Evolutionary conservation across 1,140 invertebrate species (phyloP).

Genomic region (Antheraea mylitta): DNA sequence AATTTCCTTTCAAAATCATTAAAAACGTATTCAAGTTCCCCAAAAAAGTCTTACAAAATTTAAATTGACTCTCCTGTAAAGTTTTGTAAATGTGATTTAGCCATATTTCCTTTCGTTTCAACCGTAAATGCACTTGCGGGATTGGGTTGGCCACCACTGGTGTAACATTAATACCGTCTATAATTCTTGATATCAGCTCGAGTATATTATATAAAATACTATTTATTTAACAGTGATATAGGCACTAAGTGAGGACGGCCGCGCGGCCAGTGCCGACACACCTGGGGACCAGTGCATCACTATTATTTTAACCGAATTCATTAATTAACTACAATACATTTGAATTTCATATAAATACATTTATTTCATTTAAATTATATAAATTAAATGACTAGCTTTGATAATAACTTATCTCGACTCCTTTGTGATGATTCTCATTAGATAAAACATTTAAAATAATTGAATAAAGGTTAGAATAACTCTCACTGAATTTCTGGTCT

Average conservation of each 20-base stretch:
- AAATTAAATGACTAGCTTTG: neutral
- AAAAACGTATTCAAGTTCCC: too few species aligned
- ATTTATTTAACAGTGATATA: slow-evolving; percentile 17
- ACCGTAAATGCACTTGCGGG: too few species aligned
- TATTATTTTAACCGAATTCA: neutral
- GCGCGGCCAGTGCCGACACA: slow-evolving; percentile 38
- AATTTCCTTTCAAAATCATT: too few species aligned
- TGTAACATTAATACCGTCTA: too few species aligned
- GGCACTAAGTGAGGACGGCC: slow-evolving; percentile 55
- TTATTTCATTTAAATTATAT: neutral
- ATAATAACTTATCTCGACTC: neutral
- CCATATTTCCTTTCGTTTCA: too few species aligned
- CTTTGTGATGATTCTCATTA: neutral
- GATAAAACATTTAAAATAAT: too few species aligned
- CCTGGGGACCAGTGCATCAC: slow-evolving; percentile 26
- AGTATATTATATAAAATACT: neutral
- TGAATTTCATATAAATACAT: neutral
- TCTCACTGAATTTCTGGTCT: slow-evolving; percentile 29
- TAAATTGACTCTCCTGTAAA: too few species aligned
- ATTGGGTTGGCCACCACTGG: too few species aligned
- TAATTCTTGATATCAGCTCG: too few species aligned
- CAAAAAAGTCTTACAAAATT: too few species aligned
- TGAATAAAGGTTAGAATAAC: neutral
- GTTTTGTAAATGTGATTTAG: too few species aligned
- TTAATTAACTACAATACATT: neutral